These are phyloP conservation scores for Plagodis pulveraria DNA, from an alignment of 2,888 invertebrate species.

Conservation along the genomic window DNA sequence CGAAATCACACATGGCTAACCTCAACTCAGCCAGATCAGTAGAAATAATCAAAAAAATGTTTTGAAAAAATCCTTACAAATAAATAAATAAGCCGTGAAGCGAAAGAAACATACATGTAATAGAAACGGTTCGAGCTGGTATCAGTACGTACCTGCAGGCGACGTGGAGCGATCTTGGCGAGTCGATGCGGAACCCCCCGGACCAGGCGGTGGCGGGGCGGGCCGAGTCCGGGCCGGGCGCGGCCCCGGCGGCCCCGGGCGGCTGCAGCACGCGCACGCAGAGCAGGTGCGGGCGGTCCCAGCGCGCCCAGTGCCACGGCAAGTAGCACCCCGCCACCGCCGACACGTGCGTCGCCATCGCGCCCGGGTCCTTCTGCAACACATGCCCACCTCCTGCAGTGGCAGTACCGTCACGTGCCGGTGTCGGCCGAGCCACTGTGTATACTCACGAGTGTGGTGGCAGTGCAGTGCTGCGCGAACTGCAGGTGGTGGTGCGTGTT, in stretches of 20 bases:
- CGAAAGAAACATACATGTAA: too few species aligned
- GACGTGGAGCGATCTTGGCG: constrained; percentile 93
- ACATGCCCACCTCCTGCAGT: not conserved
- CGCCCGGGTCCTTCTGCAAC: constrained; percentile 87
- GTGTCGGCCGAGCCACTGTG: not conserved
- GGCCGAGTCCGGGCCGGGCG: constrained; percentile 77
- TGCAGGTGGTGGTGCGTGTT: constrained; percentile 91
- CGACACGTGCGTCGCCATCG: constrained; percentile 89
- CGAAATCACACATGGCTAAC: too few species aligned
- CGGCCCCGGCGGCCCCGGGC: not conserved
- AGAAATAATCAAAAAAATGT: too few species aligned
- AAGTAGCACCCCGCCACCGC: constrained; percentile 95
- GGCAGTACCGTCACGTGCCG: too few species aligned
- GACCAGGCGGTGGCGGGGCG: constrained; percentile 94
- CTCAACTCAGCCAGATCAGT: too few species aligned
- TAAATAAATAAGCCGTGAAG: too few species aligned
- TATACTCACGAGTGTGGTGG: constrained; percentile 87
- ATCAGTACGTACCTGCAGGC: constrained; percentile 88
- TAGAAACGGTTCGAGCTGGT: too few species aligned
- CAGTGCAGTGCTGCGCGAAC: constrained; percentile 95
- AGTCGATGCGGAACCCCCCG: constrained; percentile 94
- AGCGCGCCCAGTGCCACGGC: constrained; percentile 98
- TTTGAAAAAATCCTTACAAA: too few species aligned
- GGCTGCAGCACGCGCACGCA: constrained; percentile 89
- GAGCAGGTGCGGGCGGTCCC: constrained; percentile 94